A percentile compares a stretch with the other conserved stretches of the same genome.
These are phyloP conservation scores for Acanthochromis polyacanthus DNA, from an alignment of 2,113 vertebrate genomes.

Conservation along the genomic window DNA sequence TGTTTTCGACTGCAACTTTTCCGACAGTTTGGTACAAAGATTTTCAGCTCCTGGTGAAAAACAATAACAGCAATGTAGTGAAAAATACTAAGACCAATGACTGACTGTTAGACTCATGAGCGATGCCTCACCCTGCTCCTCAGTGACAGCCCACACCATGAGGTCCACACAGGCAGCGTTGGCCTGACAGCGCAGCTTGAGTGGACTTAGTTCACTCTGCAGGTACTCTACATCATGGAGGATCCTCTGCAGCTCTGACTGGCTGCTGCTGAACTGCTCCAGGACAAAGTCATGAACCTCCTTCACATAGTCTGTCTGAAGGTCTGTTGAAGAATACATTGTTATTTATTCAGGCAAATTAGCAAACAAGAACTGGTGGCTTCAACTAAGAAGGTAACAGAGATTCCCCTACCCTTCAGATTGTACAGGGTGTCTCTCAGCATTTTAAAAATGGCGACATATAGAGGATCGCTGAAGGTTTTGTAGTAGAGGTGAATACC, in stretches of 20 bases:
- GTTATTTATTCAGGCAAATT: not conserved
- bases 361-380: not conserved
- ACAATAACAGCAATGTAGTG: not conserved
- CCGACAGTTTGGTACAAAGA: slow-evolving; percentile 95
- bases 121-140: slow-evolving; percentile 91
- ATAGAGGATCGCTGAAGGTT: slow-evolving; percentile 94
- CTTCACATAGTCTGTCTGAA: slow-evolving; percentile 94
- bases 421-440: slow-evolving; percentile 95
- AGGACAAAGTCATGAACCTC: slow-evolving; percentile 98
- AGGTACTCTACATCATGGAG: slow-evolving; percentile 94
- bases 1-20: slow-evolving; percentile 98
- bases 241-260: slow-evolving; percentile 96
- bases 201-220: slow-evolving; percentile 92
- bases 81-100: accelerated
- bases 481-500: slow-evolving; percentile 90
- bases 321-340: slow-evolving; percentile 81
- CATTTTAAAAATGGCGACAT: slow-evolving; percentile 98
- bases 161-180: slow-evolving; percentile 98
- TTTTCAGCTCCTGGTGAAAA: slow-evolving; percentile 92
- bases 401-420: slow-evolving; percentile 88
- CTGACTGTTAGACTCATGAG: not conserved
- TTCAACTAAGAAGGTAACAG: not conserved
- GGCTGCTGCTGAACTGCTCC: slow-evolving; percentile 97
- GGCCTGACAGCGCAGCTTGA: slow-evolving; percentile 97
- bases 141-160: slow-evolving; percentile 99